Evolutionary conservation across 1,140 invertebrate genomes (phyloP).

Genomic region (Drosophila nasuta): DNA sequence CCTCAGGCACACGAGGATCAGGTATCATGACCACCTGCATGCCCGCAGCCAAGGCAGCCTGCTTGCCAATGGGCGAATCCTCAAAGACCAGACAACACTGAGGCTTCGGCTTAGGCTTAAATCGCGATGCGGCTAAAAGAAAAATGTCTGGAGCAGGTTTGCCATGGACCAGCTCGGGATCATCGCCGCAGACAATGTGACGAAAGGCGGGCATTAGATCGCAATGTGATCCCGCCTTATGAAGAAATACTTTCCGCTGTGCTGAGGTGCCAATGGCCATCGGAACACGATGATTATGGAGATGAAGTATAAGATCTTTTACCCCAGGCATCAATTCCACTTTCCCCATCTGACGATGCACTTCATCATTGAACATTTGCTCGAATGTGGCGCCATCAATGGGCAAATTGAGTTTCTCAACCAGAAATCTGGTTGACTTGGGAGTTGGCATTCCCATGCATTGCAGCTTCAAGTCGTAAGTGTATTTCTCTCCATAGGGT

Average conservation of each 20-base stretch:
- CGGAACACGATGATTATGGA: conserved; percentile 91
- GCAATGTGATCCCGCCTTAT: conserved; percentile 90
- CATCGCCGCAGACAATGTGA: conserved; percentile 93
- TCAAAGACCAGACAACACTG: conserved; percentile 95
- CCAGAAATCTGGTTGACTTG: neutral
- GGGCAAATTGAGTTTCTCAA: conserved; percentile 36
- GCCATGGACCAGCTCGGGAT: conserved; percentile 91
- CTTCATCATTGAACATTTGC: neutral
- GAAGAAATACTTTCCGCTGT: conserved; percentile 86
- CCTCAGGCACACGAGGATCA: neutral
- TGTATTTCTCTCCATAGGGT: conserved; percentile 31
- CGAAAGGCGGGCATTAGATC: conserved; percentile 90
- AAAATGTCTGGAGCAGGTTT: conserved; percentile 98
- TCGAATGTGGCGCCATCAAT: neutral
- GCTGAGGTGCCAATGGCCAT: conserved; percentile 96
- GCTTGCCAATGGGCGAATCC: conserved; percentile 95
- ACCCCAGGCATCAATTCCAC: conserved; percentile 87
- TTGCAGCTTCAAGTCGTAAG: conserved; percentile 9
- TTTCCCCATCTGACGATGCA: neutral
- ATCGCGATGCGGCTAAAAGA: conserved; percentile 92
- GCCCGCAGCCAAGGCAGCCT: conserved; percentile 90
- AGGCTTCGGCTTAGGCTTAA: conserved; percentile 89
- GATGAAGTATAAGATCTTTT: conserved; percentile 91
- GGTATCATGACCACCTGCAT: conserved; percentile 95
- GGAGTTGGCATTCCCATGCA: conserved; percentile 24